Evolutionary conservation across 1,140 invertebrate genomes (phyloP), one percentile per base, ranked within the genome.

Genomic region (Acromyrmex echinatior): DNA sequence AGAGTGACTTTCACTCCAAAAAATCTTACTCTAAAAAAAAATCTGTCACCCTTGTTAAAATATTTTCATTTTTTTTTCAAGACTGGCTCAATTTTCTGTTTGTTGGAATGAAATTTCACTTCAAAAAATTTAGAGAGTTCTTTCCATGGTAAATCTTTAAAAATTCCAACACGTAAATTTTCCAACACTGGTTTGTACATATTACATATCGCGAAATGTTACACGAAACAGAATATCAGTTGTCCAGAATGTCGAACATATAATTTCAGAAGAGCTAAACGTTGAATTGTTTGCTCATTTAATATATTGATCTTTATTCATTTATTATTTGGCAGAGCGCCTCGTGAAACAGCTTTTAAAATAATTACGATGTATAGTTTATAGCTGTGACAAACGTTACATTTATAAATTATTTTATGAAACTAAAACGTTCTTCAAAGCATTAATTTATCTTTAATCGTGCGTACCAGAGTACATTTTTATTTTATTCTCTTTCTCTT

Each of bases 341-440:
- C n/a, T 68, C 28, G 18, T 39, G 25, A 74, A 70, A 71, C 1
- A 45, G 10, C 16, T 45, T 71, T 71, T 3, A 10, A 70, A 56
- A 82, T 62, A 35, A 39, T 9, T 18, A 12, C 3, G 3, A 62
- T 31, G 14, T 76, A 14, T 45, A 82, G 4, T 60, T 74, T 45
- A 62, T 74, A 49, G 49, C 14, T 66, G n/a, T 49, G 14, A 21
- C 28, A 31, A 74, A 28, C 18, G 70, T 74, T 62, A 62, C 2
- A 21, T 14, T 6, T 68, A 66, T 14, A 39, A 45, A 45, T 73
- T 62, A n/a, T 35, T 60, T 73, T 18, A 21, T 45, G 51, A 51
- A 74, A 74, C 14, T 82, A 74, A 66, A 25, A 18, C 14, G 5
- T 51, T 56, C n/a, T 80, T 68, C 14, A 56, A 80, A 80, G 49